These are phyloP conservation scores for Polypedilum pembai DNA, from an alignment of 1,140 invertebrate species.

Conservation along the genomic window DNA sequence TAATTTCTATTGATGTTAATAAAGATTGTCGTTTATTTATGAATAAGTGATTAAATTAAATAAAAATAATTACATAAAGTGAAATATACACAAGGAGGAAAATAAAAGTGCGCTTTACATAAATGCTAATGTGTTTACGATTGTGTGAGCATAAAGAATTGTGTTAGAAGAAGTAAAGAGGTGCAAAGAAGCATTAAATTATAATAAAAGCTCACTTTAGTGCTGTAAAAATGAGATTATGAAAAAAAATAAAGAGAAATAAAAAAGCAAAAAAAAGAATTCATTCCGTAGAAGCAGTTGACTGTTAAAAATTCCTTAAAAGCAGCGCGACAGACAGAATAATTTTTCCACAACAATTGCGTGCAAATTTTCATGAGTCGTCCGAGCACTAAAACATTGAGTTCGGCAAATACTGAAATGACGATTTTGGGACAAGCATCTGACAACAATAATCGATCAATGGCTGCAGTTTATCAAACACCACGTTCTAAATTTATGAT, in stretches of 20 bases:
- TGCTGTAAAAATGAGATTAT: not conserved
- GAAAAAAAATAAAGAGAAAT: not conserved
- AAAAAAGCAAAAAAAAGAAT: not conserved
- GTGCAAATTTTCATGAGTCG: not conserved
- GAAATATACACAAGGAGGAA: not conserved
- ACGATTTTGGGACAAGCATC: constrained; percentile 4
- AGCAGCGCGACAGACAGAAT: not conserved
- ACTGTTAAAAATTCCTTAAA: constrained; percentile 1
- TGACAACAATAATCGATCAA: constrained; percentile 33
- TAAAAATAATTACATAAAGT: no score
- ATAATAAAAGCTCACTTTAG: constrained; percentile 15
- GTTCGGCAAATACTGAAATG: not conserved
- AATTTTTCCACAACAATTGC: not conserved
- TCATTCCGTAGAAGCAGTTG: not conserved
- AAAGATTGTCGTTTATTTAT: no score
- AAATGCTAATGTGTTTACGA: constrained; percentile 27
- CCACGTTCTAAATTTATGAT: constrained; percentile 70
- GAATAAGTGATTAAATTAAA: no score
- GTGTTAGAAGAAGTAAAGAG: not conserved
- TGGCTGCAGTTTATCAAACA: constrained; percentile 47
- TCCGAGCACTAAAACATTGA: not conserved
- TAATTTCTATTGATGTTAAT: no score
- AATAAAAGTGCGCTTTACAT: not conserved
- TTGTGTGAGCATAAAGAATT: constrained; percentile 21
- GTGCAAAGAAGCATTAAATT: constrained; percentile 27